A percentile compares a stretch with the other conserved stretches of the same genome.
phyloP scores from a whole-genome alignment of 2,113 vertebrate genomes.

The Origma solitaria region DNA sequence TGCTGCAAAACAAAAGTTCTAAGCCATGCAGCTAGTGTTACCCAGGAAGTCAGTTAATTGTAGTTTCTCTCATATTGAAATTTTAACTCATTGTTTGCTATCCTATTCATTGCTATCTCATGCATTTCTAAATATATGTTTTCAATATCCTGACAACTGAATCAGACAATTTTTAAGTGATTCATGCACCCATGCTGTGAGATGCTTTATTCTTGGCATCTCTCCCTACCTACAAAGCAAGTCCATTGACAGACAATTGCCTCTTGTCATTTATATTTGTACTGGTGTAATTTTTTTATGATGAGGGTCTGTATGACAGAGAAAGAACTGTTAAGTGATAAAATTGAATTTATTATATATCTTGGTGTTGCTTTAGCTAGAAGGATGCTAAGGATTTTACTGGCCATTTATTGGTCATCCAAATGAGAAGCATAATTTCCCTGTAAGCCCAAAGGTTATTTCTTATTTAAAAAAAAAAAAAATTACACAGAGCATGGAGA shows the following conservation, averaged over 20 bases:
- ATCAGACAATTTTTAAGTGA: not conserved
- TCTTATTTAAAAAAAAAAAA: not conserved
- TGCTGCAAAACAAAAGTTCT: not conserved
- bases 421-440: not conserved
- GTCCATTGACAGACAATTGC: not conserved
- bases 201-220: not conserved
- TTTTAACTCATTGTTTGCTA: not conserved
- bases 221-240: not conserved
- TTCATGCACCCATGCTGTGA: not conserved
- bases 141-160: not conserved
- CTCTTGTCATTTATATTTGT: not conserved
- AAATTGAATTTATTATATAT: not conserved
- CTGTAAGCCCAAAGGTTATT: not conserved
- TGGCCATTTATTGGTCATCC: not conserved
- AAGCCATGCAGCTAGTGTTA: rapidly evolving
- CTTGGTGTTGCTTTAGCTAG: not conserved
- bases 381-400: not conserved
- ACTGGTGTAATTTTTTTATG: not conserved
- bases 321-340: not conserved
- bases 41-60: not conserved
- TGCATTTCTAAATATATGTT: not conserved
- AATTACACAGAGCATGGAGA: not conserved
- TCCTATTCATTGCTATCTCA: not conserved
- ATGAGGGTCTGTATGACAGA: not conserved
- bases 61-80: not conserved